Evolutionary conservation across 2,797 vertebrate genomes (phyloP).

Genomic region (Dicrostonyx torquatus): DNA sequence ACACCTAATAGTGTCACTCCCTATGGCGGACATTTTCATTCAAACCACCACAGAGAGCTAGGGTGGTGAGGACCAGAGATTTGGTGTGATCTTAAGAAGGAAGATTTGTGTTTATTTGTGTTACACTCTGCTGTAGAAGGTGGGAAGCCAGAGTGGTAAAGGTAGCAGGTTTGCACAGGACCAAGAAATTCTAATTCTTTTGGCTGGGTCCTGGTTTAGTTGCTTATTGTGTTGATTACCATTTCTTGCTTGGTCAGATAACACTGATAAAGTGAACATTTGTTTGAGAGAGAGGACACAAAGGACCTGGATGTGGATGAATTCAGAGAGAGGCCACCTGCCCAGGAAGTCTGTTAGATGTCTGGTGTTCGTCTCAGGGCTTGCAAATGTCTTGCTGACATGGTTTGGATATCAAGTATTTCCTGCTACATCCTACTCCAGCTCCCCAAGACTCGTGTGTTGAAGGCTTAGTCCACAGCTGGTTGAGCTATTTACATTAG

Average conservation of each 20-base stretch:
- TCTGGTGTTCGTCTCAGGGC: background rate
- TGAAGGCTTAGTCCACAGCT: background rate
- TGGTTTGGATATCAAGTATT: background rate
- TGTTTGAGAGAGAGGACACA: background rate
- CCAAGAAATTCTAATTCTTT: background rate
- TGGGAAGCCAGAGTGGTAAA: background rate
- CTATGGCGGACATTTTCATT: background rate
- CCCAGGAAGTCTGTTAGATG: background rate
- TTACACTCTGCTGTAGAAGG: background rate
- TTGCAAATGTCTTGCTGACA: background rate
- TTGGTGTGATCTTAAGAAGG: background rate
- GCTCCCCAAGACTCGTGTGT: background rate
- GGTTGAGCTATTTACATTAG: background rate
- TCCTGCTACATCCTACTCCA: background rate
- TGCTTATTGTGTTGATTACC: background rate
- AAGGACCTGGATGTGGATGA: background rate
- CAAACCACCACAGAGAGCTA: background rate
- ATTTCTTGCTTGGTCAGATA: background rate
- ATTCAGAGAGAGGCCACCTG: background rate
- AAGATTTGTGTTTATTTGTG: background rate
- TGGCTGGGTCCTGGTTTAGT: background rate
- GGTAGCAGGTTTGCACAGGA: background rate
- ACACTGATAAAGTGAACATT: background rate
- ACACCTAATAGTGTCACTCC: too few species aligned
- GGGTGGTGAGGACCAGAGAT: background rate